Evolutionary conservation across 2,888 invertebrate genomes (phyloP), one percentile per base, ranked within the genome.

Genomic region (Lacanobia wlatinum): DNA sequence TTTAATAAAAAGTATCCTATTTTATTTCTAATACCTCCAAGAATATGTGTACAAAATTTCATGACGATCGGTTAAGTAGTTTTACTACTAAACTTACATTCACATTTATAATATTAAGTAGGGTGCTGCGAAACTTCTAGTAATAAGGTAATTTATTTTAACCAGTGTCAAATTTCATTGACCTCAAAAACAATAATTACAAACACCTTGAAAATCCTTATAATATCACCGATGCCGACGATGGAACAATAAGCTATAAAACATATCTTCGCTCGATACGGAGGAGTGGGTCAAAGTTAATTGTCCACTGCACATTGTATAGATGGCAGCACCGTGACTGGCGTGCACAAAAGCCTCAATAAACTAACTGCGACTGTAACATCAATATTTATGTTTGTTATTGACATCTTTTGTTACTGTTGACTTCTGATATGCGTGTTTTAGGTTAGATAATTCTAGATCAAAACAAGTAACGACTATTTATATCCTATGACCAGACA

Each of bases 341-440:
- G 75, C 10, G 59, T 81, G 16, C 18, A 50, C 66, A 56, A 60
- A 34, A 46, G 70, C 18, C 12, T 40, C 14, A 46, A 48, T 68
- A 62, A 46, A 43, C n/a, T 34, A 43, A 76, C 46, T 9, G 48
- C 23, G 56, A 18, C 40, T 21, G 5, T 62, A 56, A 58, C 56
- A 58, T 50, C 14, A 55, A 74, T 80, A 72, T 77, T 66, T 58
- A 72, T 72, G 28, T 71, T 61, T 78, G 75, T 74, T 74, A 50
- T 40, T 78, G 2, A 38, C 48, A 28, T 18, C 1, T 38, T 21
- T 28, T 40, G 14, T 23, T 12, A 1, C 12, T 61, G 28, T 53
- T 23, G 52, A 28, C 14, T 21, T 23, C 4, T 48, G 4, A 23
- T 16, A 14, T 62, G 40, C 40, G 40, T 21, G 18, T 38, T 58